Evolutionary conservation across 2,113 vertebrate genomes (phyloP).

Genomic region (Heloderma charlesbogerti): DNA sequence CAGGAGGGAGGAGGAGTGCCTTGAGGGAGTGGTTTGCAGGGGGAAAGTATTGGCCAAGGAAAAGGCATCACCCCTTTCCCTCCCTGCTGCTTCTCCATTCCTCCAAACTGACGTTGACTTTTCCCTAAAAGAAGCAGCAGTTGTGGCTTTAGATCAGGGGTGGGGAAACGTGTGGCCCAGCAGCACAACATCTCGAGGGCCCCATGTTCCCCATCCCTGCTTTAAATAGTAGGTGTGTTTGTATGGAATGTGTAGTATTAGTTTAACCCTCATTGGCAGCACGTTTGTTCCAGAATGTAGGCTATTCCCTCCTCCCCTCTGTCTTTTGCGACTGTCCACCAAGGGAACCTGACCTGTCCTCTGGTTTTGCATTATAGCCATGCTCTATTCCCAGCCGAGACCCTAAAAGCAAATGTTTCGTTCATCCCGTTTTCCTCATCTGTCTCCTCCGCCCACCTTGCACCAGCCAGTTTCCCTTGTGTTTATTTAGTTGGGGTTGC

Average conservation of each 20-base stretch:
- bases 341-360: not conserved
- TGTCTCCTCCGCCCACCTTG: not conserved
- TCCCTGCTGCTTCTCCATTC: not conserved
- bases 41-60: not conserved
- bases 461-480: not conserved
- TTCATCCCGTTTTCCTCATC: accelerated
- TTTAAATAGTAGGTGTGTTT: not conserved
- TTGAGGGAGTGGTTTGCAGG: not conserved
- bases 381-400: not conserved
- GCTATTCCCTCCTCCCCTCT: not conserved
- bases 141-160: not conserved
- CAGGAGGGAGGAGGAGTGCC: not conserved
- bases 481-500: not conserved
- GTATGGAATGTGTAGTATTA: not conserved
- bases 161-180: not conserved
- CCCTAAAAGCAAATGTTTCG: not conserved
- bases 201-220: not conserved
- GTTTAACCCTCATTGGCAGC: not conserved
- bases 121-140: not conserved
- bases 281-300: not conserved
- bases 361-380: not conserved
- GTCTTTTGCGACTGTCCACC: not conserved
- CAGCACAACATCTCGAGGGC: not conserved
- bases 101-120: not conserved
- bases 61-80: no score